Evolutionary conservation across 2,113 vertebrate species (phyloP), one percentile per base, ranked within the genome.

Genomic region (Lagenorhynchus albirostris): DNA sequence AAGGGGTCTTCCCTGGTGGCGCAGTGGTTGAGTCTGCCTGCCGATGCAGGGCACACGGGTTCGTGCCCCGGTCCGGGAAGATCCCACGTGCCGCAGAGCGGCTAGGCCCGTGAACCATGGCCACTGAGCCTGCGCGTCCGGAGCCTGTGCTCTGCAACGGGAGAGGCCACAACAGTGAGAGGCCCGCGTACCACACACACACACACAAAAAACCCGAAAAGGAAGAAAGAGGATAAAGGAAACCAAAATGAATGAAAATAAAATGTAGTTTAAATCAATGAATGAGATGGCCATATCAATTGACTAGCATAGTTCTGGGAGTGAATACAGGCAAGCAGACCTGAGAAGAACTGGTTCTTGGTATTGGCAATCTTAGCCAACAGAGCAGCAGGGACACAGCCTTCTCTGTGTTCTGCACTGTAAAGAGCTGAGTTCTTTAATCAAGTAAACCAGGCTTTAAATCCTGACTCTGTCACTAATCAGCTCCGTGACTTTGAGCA

Each of bases 201-300:
- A n/a, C n/a, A n/a, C n/a, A n/a, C n/a, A n/a, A 47, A 47, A 47
- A 47, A 47, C 10, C 9, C n/a, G 58, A 60, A 76, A 81, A 68
- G 33, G 29, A 80, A 86, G 13, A 84, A 50, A 47, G 70, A 86
- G 31, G 8, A 62, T 60, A 81, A 93, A 79, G 74, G 84, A 65
- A 94, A 96, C 2, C 7, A 87, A 95, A 92, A 29, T 58, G 38
- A 89, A 20, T 77, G 15, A 91, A 92, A 93, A 41, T 11, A 83
- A 94, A 97, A 58, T 91, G 31, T 25, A 70, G 33, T 67, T 94
- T 91, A 67, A 91, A 55, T 91, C 71, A 91, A 18, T 67, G 65
- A 88, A 70, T 63, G 76, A 81, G 21, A 76, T 67, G 21, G 38
- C 25, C 50, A 33, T 91, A 79, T 82, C 21, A 55, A 44, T 36